A percentile compares a stretch with the other conserved stretches of the same genome.
These are phyloP conservation scores for Eilema depressum DNA, from an alignment of 2,888 invertebrate species.

Conservation along the genomic window DNA sequence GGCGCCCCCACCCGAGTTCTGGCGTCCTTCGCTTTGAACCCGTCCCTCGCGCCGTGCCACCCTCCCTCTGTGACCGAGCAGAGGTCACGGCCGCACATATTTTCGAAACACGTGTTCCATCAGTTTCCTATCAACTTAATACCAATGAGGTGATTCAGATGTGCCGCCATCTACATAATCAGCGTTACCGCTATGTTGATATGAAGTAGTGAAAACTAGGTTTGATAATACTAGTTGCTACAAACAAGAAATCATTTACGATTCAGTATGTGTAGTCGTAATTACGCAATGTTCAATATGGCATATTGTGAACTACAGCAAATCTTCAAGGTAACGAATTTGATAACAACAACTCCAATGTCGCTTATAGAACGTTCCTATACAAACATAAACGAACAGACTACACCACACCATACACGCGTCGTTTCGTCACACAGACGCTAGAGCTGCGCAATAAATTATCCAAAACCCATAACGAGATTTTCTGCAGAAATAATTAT, in stretches of 20 bases:
- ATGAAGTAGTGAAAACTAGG: constrained; percentile 18
- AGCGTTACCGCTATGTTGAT: constrained; percentile 10
- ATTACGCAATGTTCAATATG: constrained; percentile 9
- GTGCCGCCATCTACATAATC: constrained; percentile 19
- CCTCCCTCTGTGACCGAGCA: constrained; percentile 70
- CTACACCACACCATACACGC: neutral
- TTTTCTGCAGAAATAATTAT: constrained; percentile 12
- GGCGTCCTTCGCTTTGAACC: constrained; percentile 65
- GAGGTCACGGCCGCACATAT: constrained; percentile 81
- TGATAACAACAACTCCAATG: constrained; percentile 24
- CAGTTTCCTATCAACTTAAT: constrained; percentile 53
- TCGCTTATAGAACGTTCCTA: neutral
- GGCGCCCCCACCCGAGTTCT: constrained; percentile 39
- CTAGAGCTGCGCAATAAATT: constrained; percentile 9
- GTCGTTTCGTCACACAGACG: constrained; percentile 5
- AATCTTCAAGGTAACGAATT: constrained; percentile 19
- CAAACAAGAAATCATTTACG: constrained; percentile 10
- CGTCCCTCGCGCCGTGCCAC: constrained; percentile 59
- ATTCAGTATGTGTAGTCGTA: constrained; percentile 6
- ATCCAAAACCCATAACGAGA: constrained; percentile 7
- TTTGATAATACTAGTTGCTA: constrained; percentile 19
- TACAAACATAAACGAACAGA: constrained; percentile 2
- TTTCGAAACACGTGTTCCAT: constrained; percentile 69
- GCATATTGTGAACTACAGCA: neutral
- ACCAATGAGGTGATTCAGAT: constrained; percentile 17